A percentile compares a stretch with the other conserved stretches of the same genome.
These are phyloP conservation scores for Eufriesea mexicana DNA, from an alignment of 1,140 invertebrate species.

Conservation along the genomic window DNA sequence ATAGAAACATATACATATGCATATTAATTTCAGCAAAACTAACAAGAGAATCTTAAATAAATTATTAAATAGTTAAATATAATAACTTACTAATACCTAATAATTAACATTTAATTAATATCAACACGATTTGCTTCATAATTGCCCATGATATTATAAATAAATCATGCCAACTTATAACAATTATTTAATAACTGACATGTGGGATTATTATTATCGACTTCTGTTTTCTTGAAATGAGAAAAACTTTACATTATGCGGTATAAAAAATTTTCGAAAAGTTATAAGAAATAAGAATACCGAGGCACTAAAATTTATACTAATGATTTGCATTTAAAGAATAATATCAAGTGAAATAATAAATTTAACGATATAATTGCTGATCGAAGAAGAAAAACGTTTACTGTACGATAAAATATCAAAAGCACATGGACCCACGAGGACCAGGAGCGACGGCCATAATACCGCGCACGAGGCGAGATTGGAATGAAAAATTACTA, in stretches of 20 bases:
- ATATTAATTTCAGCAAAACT: conserved; percentile 8
- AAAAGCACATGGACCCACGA: conserved; percentile 65
- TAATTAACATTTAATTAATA: not conserved
- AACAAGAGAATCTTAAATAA: not conserved
- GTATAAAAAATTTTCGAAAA: conserved; percentile 32
- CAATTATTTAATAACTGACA: conserved; percentile 32
- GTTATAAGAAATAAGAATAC: not conserved
- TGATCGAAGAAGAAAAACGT: not conserved
- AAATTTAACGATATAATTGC: not conserved
- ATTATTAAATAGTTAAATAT: not conserved
- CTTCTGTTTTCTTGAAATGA: conserved; percentile 39
- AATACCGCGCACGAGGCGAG: conserved; percentile 74
- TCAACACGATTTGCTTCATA: not conserved
- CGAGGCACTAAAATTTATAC: not conserved
- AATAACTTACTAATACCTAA: not conserved
- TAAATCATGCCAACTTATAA: not conserved
- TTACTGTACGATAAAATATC: conserved; percentile 20
- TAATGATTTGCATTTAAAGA: not conserved
- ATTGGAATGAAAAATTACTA: conserved; percentile 75
- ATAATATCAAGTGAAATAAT: not conserved
- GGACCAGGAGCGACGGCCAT: conserved; percentile 72
- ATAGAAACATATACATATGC: not conserved
- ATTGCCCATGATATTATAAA: not conserved
- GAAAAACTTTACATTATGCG: conserved; percentile 10
- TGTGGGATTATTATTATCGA: conserved; percentile 17